Conservation (phyloP, 2,888 invertebrate genomes). For the Pedicia rivosa region DNA sequence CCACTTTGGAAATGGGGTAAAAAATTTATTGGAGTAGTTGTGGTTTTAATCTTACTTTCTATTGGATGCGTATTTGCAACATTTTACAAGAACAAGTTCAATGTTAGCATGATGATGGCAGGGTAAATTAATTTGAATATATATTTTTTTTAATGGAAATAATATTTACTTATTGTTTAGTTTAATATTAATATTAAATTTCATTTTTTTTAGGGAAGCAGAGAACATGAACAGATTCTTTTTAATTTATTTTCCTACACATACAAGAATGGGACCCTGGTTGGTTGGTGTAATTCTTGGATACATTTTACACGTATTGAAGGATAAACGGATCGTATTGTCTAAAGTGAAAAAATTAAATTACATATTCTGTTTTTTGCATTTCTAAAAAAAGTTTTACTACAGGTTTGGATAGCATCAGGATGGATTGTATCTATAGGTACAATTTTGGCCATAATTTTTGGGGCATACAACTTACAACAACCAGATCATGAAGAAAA, state of each 20-base stretch:
- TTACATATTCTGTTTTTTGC: too few relatives aligned
- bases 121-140: too few relatives aligned
- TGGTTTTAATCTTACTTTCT: slow-evolving; percentile 11
- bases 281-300: slow-evolving; percentile 27
- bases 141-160: too few relatives aligned
- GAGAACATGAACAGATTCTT: too few relatives aligned
- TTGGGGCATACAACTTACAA: slow-evolving; percentile 25
- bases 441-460: slow-evolving; percentile 22
- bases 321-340: too few relatives aligned
- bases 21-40: neutral
- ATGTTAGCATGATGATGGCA: too few relatives aligned
- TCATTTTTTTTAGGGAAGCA: too few relatives aligned
- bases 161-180: too few relatives aligned
- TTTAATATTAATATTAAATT: too few relatives aligned
- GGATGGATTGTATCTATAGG: slow-evolving; percentile 24
- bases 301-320: slow-evolving; percentile 19
- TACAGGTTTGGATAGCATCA: neutral
- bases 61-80: slow-evolving; percentile 8
- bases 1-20: slow-evolving; percentile 16
- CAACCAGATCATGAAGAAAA: slow-evolving; percentile 20
- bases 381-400: slow-evolving; percentile 7
- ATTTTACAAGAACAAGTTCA: neutral
- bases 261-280: slow-evolving; percentile 29
- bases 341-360: too few relatives aligned
- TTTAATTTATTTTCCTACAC: slow-evolving; percentile 28